Evolutionary conservation across 2,797 vertebrate species (phyloP).

Genomic region (Sebastes aleutianus): DNA sequence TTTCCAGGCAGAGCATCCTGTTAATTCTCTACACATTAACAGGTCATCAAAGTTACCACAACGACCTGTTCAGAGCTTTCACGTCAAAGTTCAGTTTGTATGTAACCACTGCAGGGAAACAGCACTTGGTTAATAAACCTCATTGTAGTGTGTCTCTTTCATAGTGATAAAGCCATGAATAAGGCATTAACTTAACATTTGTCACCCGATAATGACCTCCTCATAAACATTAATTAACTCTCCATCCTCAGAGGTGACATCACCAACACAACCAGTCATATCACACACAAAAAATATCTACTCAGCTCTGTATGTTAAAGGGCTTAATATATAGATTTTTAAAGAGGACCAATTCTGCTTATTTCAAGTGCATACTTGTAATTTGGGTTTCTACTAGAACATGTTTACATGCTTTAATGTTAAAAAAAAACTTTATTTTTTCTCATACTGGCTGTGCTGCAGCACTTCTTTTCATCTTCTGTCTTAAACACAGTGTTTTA

Average conservation of each 20-base stretch:
- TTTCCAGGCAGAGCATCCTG: neutral
- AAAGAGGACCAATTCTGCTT: no score
- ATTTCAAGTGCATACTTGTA: no score
- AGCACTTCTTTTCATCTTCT: no score
- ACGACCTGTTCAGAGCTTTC: conserved; percentile 3
- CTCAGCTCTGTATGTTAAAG: neutral
- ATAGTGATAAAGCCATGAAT: neutral
- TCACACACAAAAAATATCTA: neutral
- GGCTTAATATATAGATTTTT: no score
- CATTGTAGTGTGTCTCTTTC: neutral
- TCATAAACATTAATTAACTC: neutral
- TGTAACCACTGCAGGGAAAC: neutral
- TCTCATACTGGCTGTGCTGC: no score
- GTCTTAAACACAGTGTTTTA: no score
- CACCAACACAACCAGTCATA: neutral
- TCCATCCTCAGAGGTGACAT: neutral
- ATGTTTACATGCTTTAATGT: no score
- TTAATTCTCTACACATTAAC: conserved; percentile 59
- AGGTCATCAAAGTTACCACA: conserved; percentile 35
- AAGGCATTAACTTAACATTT: conserved; percentile 1
- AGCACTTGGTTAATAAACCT: neutral
- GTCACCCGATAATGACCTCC: conserved; percentile 9
- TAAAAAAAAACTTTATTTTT: fast-evolving
- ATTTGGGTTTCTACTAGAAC: no score
- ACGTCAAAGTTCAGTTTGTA: neutral